Evolutionary conservation across 2,113 vertebrate genomes (phyloP).

Genomic region (Aspiorhynchus laticeps): DNA sequence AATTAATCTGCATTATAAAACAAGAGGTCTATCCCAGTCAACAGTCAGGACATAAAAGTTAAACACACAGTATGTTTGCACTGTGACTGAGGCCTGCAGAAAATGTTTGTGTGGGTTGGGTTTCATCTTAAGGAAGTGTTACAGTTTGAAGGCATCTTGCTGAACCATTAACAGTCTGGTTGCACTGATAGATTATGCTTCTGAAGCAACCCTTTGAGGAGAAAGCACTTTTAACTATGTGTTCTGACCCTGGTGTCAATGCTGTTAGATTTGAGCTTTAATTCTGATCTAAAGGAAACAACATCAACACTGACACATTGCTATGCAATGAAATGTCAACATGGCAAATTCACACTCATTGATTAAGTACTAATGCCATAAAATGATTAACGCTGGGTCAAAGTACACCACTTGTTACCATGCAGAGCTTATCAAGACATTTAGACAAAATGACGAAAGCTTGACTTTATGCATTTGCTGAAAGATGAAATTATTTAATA

Average conservation of each 20-base stretch:
- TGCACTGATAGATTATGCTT: not conserved
- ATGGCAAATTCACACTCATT: not conserved
- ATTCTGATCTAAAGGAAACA: not conserved
- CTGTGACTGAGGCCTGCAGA: not conserved
- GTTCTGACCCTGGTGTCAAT: not conserved
- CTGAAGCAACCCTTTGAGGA: not conserved
- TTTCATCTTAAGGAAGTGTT: not conserved
- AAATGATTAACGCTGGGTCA: not conserved
- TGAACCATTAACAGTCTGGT: not conserved
- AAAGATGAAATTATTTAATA: not conserved
- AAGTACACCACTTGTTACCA: not conserved
- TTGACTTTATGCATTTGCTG: not conserved
- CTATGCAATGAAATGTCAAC: not conserved
- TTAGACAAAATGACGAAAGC: not conserved
- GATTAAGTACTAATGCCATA: not conserved
- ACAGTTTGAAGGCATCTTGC: not conserved
- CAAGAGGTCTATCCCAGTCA: not conserved
- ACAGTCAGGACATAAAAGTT: not conserved
- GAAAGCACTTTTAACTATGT: not conserved
- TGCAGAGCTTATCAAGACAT: not conserved
- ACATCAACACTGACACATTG: slow-evolving; percentile 1
- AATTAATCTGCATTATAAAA: not conserved
- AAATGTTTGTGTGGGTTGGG: not conserved
- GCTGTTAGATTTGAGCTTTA: not conserved
- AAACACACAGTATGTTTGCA: not conserved